phyloP scores from a whole-genome alignment of 2,113 vertebrate genomes.

The Agapornis roseicollis region DNA sequence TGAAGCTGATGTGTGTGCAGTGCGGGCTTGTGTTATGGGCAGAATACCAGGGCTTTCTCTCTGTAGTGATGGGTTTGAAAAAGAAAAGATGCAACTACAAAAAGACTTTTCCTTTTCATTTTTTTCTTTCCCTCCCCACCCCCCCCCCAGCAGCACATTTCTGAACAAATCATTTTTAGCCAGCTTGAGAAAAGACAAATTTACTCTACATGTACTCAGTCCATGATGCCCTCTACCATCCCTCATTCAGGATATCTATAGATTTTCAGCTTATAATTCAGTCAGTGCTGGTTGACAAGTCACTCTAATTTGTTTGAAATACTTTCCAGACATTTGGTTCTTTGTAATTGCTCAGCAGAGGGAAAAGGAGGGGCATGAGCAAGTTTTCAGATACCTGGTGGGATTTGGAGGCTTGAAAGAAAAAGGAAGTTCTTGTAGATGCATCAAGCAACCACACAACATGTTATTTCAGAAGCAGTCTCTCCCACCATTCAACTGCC shows the following conservation, averaged over 20 bases:
- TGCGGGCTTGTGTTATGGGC: background rate
- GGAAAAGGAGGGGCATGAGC: background rate
- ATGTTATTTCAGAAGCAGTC: background rate
- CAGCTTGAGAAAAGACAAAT: background rate
- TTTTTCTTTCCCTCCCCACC: too few species aligned
- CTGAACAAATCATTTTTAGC: background rate
- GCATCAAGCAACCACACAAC: background rate
- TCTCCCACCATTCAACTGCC: background rate
- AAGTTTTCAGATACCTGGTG: background rate
- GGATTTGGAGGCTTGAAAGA: background rate
- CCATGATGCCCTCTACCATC: background rate
- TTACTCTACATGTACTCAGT: background rate
- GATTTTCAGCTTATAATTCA: background rate
- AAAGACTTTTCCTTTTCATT: background rate
- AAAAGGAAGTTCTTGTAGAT: background rate
- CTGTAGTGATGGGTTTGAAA: rapidly evolving
- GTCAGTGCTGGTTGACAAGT: background rate
- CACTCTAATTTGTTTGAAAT: background rate
- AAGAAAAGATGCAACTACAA: background rate
- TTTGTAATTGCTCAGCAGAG: background rate
- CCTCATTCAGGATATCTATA: background rate
- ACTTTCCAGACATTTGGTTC: background rate
- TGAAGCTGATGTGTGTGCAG: rapidly evolving
- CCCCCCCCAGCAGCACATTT: background rate
- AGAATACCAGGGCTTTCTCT: background rate